Percentiles rank a stretch among this genome's conserved stretches.
These are phyloP conservation scores for Pollenia labialis DNA, from an alignment of 2,888 invertebrate genomes.

Conservation along the genomic window DNA sequence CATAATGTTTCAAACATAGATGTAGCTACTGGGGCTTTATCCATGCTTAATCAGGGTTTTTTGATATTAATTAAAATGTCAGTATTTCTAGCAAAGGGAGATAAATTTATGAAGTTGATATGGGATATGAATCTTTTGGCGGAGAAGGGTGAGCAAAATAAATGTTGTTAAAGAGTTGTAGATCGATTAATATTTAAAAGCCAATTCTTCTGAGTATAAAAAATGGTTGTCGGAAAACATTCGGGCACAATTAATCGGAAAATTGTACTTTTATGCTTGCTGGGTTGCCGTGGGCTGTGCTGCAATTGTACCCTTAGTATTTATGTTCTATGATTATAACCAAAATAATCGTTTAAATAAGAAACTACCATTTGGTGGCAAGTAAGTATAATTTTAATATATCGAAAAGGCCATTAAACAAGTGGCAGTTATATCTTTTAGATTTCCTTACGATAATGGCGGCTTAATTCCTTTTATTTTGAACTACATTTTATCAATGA, in stretches of 20 bases:
- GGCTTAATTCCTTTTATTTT: not conserved
- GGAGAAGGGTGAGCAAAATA: slow-evolving; percentile 27
- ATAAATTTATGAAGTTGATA: slow-evolving; percentile 49
- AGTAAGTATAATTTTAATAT: slow-evolving; percentile 19
- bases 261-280: slow-evolving; percentile 46
- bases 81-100: slow-evolving; percentile 23
- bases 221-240: slow-evolving; percentile 54
- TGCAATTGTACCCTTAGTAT: slow-evolving; percentile 20
- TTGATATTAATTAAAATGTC: slow-evolving; percentile 45
- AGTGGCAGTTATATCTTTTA: not conserved
- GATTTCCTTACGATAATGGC: slow-evolving; percentile 48
- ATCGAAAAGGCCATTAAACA: too few relatives aligned
- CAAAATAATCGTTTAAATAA: not conserved
- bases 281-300: slow-evolving; percentile 11
- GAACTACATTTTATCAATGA: slow-evolving; percentile 48
- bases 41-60: slow-evolving; percentile 58
- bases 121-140: slow-evolving; percentile 61
- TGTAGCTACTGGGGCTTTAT: slow-evolving; percentile 27
- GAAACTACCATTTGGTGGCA: slow-evolving; percentile 47
- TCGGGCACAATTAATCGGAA: slow-evolving; percentile 10
- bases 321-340: slow-evolving; percentile 45
- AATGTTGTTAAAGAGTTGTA: too few relatives aligned
- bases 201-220: slow-evolving; percentile 29
- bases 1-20: slow-evolving; percentile 36
- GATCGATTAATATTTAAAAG: not conserved